Evolutionary conservation across 1,140 invertebrate species (phyloP), one percentile per base, ranked within the genome.

Genomic region (Marisa cornuarietis): DNA sequence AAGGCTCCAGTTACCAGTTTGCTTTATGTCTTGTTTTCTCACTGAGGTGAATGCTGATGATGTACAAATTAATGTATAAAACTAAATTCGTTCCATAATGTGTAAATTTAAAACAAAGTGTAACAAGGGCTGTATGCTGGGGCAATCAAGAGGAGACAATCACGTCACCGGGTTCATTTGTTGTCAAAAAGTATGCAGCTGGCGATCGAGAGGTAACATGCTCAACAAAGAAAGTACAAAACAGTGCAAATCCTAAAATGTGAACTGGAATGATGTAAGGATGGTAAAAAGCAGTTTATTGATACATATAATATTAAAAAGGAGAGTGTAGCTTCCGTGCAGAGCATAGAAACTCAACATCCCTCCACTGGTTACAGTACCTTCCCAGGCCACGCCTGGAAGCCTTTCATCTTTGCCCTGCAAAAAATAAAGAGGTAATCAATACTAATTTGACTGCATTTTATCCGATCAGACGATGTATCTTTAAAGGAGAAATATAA

Each of bases 401-500:
- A 98, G 87, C 96, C 95, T 93, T 97, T 97, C 96, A 97, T 97
- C 93, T 97, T 97, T 31, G 96, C 96, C 96, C 96, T 97, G 93
- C 88, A 95, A 89, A 78, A 65, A 81, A 63, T 79, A 80, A 76
- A 80, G 61, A 76, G 74, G 81, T 68, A 80, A 78, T 81, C 26
- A 77, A 22, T 51, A 49, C 65, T 74, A 24, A 13, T 68, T 26
- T 62, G 11, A 77, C n/a, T 71, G 62, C 76, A 91, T 90, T 72
- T 76, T 68, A 78, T 72, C 87, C 84, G 83, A 76, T 72, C 81
- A 68, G 66, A 84, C 72, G 62, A 85, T 63, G 16, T 26, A 71
- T 54, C n/a, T 20, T 18, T 65, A 14, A 76, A 22, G 6, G 73
- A 31, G 31, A 61, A n/a, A 63, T 4, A 75, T 14, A 79, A 69